Evolutionary conservation across 1,140 invertebrate genomes (phyloP), one percentile per base, ranked within the genome.

Genomic region (Stratiolaelaps scimitus): DNA sequence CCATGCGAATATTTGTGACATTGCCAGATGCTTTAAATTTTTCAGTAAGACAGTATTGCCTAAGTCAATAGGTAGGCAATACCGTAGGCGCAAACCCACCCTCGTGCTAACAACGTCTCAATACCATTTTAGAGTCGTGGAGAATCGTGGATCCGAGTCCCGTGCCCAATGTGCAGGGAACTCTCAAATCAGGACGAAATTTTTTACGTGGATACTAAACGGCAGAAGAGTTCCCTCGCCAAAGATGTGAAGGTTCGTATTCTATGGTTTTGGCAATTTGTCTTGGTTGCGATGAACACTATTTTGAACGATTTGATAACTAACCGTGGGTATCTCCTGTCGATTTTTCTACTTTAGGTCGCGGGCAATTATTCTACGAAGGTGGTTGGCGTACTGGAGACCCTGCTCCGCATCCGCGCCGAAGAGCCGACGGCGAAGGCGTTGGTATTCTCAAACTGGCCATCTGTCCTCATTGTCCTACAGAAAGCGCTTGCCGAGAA

Each of bases 361-460:
- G 34, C 75, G 66, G 84, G 84, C 1, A 80, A 81, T 66, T 80
- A 82, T 73, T 87, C 86, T 0, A 83, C 83, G 1, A 89, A 89
- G 79, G 80, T 88, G 6, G 78, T 83, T 66, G 81, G 77, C n/a
- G 78, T 88, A 47, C 77, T 87, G 2, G 72, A 78, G 64, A 75
- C 80, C 53, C 71, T 87, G 34, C 64, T 84, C 0, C 73, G 79
- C 45, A 80, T 88, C 6, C 76, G 76, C 66, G 70, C 75, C 13
- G 69, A 80, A 15, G 80, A 84, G 65, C 76, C 79, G 1, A 72
- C 75, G 53, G 81, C 82, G 1, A 89, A 88, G 77, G 75, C 83
- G 13, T 71, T 89, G 0, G 78, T 89, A 7, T 89, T 89, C 73
- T 87, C 86, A 0, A 80, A 81, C 75, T 88, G 85, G 85, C 70